Base-by-base conservation (phyloP, 2,888 invertebrate species). In the Coleophora flavipennella region DNA sequence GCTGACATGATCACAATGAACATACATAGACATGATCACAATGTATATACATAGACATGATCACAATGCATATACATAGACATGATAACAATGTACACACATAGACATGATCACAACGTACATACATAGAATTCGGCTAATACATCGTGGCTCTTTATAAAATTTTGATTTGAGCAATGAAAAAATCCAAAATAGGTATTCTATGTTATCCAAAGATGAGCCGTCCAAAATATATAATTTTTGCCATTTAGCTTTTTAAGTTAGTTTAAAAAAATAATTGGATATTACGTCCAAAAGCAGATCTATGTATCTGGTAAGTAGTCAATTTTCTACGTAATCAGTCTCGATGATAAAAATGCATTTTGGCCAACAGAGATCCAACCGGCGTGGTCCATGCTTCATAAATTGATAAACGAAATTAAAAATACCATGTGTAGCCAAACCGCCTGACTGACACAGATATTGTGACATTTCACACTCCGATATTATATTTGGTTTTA, bases 351-450 rank as follows among this genome's bases (percentile, higher is more conserved):
- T 75, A 65, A 68, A 77, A 78, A 81, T 75, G 78, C 76, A 62
- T 76, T 81, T 81, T 83, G 83, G 83, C 83, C 80, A 68, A 78
- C 78, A 81, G 81, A 77, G 66, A 71, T 75, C 77, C 67, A 67
- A 69, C 69, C 56, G 62, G 72, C 67, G 55, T 68, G 72, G 71
- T 72, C 67, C 62, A 36, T 29, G 46, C 42, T 43, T 41, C 58
- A 59, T 54, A 55, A 51, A 59, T 20, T 20, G 3, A 20, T 20
- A 20, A 20, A 6, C 6, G 20, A 20, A 20, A 4, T 3, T 20
- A 62, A 60, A 58, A 59, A 59, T 64, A 61, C 70, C 66, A 63
- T 60, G 57, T 62, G 57, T 51, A 51, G 57, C 57, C 59, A 50
- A 43, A 40, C n/a, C n/a, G n/a, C n/a, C 53, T 61, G 69, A 71